A percentile compares a stretch with the other conserved stretches of the same genome.
Evolutionary conservation across 2,888 invertebrate species (phyloP).

Genomic region (Shargacucullia verbasci): DNA sequence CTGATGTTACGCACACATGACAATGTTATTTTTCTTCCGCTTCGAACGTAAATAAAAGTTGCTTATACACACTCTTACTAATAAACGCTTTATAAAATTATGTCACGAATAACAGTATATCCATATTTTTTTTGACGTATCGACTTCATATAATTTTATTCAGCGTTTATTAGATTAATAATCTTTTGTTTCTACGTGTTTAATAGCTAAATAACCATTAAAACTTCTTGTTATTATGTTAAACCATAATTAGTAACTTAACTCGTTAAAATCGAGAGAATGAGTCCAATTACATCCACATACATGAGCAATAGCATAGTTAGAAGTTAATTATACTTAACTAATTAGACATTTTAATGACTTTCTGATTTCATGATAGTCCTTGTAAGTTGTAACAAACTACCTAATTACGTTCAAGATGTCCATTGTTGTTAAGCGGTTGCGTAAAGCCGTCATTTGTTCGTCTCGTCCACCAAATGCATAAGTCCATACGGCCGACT

Average conservation of each 20-base stretch:
- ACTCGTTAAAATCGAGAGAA: conserved; percentile 19
- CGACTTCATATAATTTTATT: too few relatives aligned
- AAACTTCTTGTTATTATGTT: conserved; percentile 16
- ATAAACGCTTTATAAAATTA: too few relatives aligned
- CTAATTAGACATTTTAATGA: conserved; percentile 44
- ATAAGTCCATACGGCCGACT: conserved; percentile 51
- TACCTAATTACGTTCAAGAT: conserved; percentile 56
- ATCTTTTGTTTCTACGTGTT: conserved; percentile 18
- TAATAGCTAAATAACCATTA: conserved; percentile 5
- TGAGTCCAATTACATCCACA: conserved; percentile 7
- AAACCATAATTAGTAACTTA: conserved; percentile 13
- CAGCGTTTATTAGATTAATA: too few relatives aligned
- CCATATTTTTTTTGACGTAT: too few relatives aligned
- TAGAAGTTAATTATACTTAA: conserved; percentile 24
- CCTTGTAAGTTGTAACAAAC: conserved; percentile 53
- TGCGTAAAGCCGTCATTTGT: conserved; percentile 70
- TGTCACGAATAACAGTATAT: too few relatives aligned
- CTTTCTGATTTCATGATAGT: conserved; percentile 57
- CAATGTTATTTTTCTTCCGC: conserved; percentile 38
- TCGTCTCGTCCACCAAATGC: conserved; percentile 44
- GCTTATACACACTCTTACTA: too few relatives aligned
- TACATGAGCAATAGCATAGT: conserved; percentile 11
- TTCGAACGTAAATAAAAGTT: conserved; percentile 24
- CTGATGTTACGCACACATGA: conserved; percentile 31
- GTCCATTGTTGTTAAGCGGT: conserved; percentile 62